Evolutionary conservation across 1,140 invertebrate genomes (phyloP), one percentile per base, ranked within the genome.

Genomic region (Hycleus phaleratus): DNA sequence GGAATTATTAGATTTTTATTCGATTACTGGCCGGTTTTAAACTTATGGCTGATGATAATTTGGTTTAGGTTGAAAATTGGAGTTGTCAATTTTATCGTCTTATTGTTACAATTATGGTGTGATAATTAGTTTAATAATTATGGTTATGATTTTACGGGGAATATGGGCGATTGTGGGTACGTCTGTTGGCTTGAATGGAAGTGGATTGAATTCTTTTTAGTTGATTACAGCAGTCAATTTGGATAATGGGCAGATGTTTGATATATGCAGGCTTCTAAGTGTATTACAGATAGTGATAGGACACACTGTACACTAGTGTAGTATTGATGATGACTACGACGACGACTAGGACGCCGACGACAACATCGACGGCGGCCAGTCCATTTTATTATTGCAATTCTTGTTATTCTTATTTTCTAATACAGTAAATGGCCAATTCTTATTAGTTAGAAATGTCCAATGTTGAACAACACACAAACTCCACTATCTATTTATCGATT

Each of bases 181-280:
- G 52, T 39, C 38, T 47, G 60, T 32, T 5, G 4, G 58, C 18
- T 18, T 18, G 18, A 18, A 18, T 63, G 59, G 62, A 69, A 69
- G 66, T 66, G 64, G 69, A 71, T 69, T 71, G 66, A 68, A 70
- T 69, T 71, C 69, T 68, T 68, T 71, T 68, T 70, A 71, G 68
- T 73, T 73, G 71, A 73, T 73, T 72, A 68, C 69, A 57, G 65
- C 65, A 70, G 68, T 71, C 70, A 73, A 73, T 73, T 73, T 73
- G 70, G 68, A 73, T 73, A 73, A 73, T 73, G 70, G 71, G 64
- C 63, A 68, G 68, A 72, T 72, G 67, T 72, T 71, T 73, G 71
- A 73, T 73, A 72, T 71, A 73, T 73, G 64, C 67, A 69, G 63
- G 59, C 56, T 60, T 65, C 62, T 70, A 71, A 71, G 69, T 68